phyloP scores from a whole-genome alignment of 2,888 invertebrate genomes.

The Hypselothyrea guttata region DNA sequence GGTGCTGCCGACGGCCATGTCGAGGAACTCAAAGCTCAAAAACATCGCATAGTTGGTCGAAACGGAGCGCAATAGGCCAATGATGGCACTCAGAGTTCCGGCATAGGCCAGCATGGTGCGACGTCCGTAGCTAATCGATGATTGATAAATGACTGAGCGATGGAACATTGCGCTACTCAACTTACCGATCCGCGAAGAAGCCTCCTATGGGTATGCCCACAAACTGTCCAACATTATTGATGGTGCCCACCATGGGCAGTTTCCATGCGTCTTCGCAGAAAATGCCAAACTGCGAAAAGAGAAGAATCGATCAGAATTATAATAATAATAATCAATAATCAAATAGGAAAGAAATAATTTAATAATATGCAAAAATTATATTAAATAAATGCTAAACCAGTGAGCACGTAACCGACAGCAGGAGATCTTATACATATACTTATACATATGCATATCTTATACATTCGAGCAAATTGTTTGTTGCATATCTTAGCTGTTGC shows the following conservation, averaged over 20 bases:
- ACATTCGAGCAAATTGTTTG: too few relatives aligned
- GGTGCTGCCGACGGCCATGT: constrained; percentile 1
- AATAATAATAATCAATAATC: too few relatives aligned
- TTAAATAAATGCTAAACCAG: too few relatives aligned
- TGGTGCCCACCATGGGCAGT: constrained; percentile 87
- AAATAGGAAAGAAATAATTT: too few relatives aligned
- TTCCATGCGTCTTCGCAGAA: constrained; percentile 85
- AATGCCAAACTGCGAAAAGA: constrained; percentile 64
- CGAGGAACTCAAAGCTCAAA: constrained; percentile 5
- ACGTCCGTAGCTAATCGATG: constrained; percentile 83
- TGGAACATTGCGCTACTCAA: not conserved
- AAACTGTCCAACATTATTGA: constrained; percentile 89
- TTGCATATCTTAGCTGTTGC: too few relatives aligned
- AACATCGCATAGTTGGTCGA: constrained; percentile 6
- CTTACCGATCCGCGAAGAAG: constrained; percentile 85
- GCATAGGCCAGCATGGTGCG: constrained; percentile 84
- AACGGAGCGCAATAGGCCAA: constrained; percentile 6
- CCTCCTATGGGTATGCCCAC: constrained; percentile 87
- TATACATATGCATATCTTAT: too few relatives aligned
- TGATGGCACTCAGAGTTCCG: not conserved
- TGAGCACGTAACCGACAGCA: too few relatives aligned
- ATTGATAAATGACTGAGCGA: not conserved
- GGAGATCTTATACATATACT: too few relatives aligned
- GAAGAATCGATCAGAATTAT: not conserved
- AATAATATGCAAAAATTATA: too few relatives aligned